phyloP scores from a whole-genome alignment of 1,140 invertebrate species.

The Penaeus chinensis region DNA sequence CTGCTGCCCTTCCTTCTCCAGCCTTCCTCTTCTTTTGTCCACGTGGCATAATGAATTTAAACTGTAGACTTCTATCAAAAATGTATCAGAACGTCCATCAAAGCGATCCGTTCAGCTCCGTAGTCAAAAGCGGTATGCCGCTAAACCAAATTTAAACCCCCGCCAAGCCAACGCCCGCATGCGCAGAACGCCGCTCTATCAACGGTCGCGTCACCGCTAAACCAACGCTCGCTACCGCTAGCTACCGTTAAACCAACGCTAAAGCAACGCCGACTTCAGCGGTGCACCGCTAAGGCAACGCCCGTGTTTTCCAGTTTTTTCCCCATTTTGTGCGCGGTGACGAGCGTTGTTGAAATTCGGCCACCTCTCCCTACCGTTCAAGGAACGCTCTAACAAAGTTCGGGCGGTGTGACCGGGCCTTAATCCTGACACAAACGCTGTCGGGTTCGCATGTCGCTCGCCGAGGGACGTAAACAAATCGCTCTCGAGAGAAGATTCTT shows the following conservation, averaged over 20 bases:
- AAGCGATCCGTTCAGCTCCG: conserved; percentile 32
- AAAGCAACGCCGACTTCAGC: too few species aligned
- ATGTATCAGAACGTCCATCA: conserved; percentile 7
- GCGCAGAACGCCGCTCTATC: neutral
- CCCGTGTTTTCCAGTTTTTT: too few species aligned
- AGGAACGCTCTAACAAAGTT: conserved; percentile 20
- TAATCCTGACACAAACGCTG: neutral
- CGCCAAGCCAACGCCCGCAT: neutral
- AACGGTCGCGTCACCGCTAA: conserved; percentile 18
- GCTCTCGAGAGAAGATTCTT: too few species aligned
- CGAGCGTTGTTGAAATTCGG: too few species aligned
- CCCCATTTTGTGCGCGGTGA: too few species aligned
- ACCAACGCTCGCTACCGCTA: conserved; percentile 6
- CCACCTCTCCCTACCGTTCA: too few species aligned
- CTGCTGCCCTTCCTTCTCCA: conserved; percentile 32
- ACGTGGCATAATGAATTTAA: conserved; percentile 29
- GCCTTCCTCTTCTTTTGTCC: conserved; percentile 21
- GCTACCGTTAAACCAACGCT: conserved; percentile 23
- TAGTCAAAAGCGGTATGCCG: conserved; percentile 31
- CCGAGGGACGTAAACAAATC: too few species aligned
- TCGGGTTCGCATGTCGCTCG: too few species aligned
- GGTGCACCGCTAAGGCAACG: too few species aligned
- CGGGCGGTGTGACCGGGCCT: conserved; percentile 25
- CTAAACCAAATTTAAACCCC: conserved; percentile 18
- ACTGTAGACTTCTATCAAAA: conserved; percentile 23